Conservation (phyloP, 1,140 invertebrate species). For the Phymorhynchus buccinoides region DNA sequence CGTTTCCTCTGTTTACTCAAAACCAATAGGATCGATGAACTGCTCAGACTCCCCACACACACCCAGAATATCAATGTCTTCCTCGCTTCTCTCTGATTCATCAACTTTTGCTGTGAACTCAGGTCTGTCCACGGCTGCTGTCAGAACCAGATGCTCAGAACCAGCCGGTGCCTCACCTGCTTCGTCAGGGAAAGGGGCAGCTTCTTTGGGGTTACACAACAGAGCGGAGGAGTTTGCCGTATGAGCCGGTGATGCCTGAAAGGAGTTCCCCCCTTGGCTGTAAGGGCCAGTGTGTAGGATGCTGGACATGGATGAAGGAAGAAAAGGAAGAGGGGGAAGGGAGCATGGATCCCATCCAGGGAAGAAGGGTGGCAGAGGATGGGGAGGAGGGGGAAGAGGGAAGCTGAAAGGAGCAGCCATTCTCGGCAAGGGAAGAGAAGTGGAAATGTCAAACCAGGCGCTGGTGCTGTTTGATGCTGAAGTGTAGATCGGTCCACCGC, state of each 20-base stretch:
- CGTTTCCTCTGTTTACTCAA: neutral
- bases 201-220: neutral
- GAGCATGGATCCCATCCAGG: slow-evolving; percentile 7
- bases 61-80: neutral
- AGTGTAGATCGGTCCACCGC: neutral
- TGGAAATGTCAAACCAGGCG: neutral
- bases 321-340: neutral
- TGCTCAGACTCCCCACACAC: neutral
- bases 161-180: neutral
- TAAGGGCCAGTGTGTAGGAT: neutral
- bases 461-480: neutral
- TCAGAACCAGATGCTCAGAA: neutral
- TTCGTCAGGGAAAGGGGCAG: neutral
- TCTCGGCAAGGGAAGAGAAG: neutral
- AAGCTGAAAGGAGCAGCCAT: neutral
- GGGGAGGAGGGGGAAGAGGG: neutral
- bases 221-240: neutral
- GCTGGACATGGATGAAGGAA: neutral
- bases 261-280: neutral
- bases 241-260: neutral
- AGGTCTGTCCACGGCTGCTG: neutral
- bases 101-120: neutral
- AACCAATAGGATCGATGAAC: neutral
- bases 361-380: neutral
- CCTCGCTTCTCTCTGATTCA: neutral